Evolutionary conservation across 2,888 invertebrate species (phyloP), one percentile per base, ranked within the genome.

Genomic region (Escarpia spicata): DNA sequence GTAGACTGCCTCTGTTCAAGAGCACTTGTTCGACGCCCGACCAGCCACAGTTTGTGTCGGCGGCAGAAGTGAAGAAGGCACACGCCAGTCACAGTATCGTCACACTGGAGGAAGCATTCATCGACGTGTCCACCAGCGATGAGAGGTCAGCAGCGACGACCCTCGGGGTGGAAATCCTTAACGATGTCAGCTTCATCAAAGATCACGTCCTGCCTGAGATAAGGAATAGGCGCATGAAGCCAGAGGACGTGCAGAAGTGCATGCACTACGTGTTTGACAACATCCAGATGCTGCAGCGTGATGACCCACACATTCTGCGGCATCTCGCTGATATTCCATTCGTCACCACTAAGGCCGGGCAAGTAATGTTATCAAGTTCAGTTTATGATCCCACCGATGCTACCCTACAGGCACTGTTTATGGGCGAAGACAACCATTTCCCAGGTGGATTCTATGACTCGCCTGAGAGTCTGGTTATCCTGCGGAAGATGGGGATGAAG

Each of bases 401-500:
- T 31, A 43, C 92, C 10, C 92, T 95, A 43, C 90, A 92, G 43
- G 91, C 93, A 12, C 58, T 94, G 44, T 93, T 94, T 91, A 37
- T 45, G 3, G 92, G 90, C 12, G 94, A 94, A 44, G 92, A 94
- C 89, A 93, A 93, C 44, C 43, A 92, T 43, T 95, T 95, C 92
- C 95, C 95, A 12, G 91, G 15, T 19, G 93, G 90, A 12, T 92
- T 92, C 15, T 94, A 92, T 92, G 92, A 91, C 44, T 31, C 58
- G 10, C 90, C 93, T 15, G 92, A 93, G 9, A 93, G 92, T 12
- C 45, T 95, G 37, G 44, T 91, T 10, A 91, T 92, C 10, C 93
- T 95, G 26, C 93, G 93, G 43, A 92, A 93, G 90, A 93, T 95
- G 15, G 95, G 94, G 8, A 93, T 95, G 43, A 93, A 94, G 92